Conservation (phyloP, 2,113 vertebrate species). For the Sylvilagus bachmani region DNA sequence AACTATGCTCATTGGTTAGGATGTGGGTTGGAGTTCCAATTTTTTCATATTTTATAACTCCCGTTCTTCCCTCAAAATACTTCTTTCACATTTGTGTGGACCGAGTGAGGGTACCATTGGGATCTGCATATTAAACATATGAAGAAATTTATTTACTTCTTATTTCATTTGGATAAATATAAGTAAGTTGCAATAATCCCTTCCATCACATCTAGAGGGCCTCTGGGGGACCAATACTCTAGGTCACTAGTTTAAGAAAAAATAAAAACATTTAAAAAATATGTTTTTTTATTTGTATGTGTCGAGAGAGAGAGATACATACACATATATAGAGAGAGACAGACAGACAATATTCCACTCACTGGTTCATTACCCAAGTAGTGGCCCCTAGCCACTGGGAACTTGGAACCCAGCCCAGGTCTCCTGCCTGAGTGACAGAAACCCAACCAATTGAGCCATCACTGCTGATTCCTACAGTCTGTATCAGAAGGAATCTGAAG, state of each 20-base stretch:
- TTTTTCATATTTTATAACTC: not conserved
- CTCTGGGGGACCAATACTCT: not conserved
- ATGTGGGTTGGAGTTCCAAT: not conserved
- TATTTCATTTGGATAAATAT: not conserved
- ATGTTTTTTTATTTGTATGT: no score
- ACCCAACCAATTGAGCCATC: no score
- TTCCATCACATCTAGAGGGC: not conserved
- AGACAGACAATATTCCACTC: no score
- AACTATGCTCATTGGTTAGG: not conserved
- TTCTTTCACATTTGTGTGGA: not conserved
- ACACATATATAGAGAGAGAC: no score
- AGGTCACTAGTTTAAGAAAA: conserved; percentile 3
- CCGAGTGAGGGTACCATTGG: not conserved
- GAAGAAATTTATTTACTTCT: not conserved
- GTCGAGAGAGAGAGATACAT: no score
- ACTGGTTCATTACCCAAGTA: no score
- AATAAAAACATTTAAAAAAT: no score
- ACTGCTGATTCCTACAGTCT: no score
- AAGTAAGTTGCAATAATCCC: not conserved
- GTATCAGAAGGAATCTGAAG: no score
- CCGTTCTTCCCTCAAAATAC: not conserved
- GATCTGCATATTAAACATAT: not conserved
- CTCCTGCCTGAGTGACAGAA: no score
- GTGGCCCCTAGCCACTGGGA: no score
- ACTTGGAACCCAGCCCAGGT: no score